These are phyloP conservation scores for Sylvia atricapilla DNA, from an alignment of 2,113 vertebrate species.

Conservation along the genomic window DNA sequence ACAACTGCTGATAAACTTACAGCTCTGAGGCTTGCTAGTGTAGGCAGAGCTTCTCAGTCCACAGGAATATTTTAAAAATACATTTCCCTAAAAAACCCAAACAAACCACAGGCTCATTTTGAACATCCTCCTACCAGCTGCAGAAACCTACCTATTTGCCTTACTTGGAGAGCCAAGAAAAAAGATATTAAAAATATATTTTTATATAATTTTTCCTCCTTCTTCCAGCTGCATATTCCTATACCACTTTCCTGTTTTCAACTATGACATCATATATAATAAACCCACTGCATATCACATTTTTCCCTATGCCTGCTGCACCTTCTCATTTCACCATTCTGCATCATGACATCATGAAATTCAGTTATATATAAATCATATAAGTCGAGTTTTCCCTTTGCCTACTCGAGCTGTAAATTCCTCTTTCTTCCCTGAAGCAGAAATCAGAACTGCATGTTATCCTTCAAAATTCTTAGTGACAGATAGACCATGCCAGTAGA, in stretches of 20 bases:
- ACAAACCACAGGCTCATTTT: not conserved
- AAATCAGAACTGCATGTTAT: not conserved
- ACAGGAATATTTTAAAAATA: slow-evolving; percentile 26
- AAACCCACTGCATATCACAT: not conserved
- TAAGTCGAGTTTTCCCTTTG: not conserved
- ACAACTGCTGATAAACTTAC: not conserved
- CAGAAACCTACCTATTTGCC: slow-evolving; percentile 23
- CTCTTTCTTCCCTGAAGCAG: not conserved
- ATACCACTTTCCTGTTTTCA: not conserved
- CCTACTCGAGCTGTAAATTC: not conserved
- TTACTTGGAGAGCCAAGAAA: not conserved
- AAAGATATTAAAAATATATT: not conserved
- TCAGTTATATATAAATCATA: not conserved
- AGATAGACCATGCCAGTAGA: not conserved
- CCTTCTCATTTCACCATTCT: not conserved
- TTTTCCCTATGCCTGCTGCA: not conserved
- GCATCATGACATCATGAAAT: not conserved
- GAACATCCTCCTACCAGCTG: slow-evolving; percentile 12
- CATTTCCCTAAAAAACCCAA: slow-evolving; percentile 31
- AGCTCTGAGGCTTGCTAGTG: not conserved
- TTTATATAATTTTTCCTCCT: not conserved
- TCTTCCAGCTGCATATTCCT: not conserved
- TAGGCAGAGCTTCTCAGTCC: not conserved
- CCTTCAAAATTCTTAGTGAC: not conserved
- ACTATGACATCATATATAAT: not conserved